Percentiles rank a stretch among this genome's conserved stretches.
Conservation (phyloP, 2,888 invertebrate species). For the Seladonia tumulorum region DNA sequence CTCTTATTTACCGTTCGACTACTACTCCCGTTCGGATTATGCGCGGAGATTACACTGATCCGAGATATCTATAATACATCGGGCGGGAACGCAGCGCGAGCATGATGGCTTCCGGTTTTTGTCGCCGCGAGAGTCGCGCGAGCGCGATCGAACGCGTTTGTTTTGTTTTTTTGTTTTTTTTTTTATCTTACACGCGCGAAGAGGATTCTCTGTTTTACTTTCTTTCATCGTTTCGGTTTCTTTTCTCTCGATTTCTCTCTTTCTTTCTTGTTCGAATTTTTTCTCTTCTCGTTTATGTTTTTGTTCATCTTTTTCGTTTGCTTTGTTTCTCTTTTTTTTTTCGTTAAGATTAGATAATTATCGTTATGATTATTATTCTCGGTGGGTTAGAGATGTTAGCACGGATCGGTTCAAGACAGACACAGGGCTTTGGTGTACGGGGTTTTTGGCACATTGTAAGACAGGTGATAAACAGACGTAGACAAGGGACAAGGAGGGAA, state of each 20-base stretch:
- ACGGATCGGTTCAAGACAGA: slow-evolving; percentile 76
- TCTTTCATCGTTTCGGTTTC: not conserved
- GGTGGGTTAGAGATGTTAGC: slow-evolving; percentile 66
- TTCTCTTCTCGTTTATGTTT: not conserved
- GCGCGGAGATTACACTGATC: not conserved
- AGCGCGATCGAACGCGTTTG: slow-evolving; percentile 14
- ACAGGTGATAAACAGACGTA: slow-evolving; percentile 83
- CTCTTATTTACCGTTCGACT: slow-evolving; percentile 17
- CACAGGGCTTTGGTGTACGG: slow-evolving; percentile 75
- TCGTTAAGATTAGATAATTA: not conserved
- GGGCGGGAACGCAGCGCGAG: slow-evolving; percentile 15
- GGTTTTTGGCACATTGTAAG: slow-evolving; percentile 77
- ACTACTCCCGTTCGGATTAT: slow-evolving; percentile 14
- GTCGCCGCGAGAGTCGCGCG: not conserved
- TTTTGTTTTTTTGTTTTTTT: not conserved
- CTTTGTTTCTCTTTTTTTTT: not conserved
- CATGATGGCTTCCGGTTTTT: not conserved
- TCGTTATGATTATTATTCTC: slow-evolving; percentile 50
- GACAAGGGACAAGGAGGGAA: slow-evolving; percentile 82
- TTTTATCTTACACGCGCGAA: not conserved
- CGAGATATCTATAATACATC: not conserved
- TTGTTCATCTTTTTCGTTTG: slow-evolving; percentile 7
- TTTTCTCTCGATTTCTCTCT: not conserved
- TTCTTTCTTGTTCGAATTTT: not conserved
- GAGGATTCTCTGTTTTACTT: slow-evolving; percentile 8